A percentile compares a stretch with the other conserved stretches of the same genome.
Conservation (phyloP, 2,113 vertebrate species). For the Salvelinus alpinus region DNA sequence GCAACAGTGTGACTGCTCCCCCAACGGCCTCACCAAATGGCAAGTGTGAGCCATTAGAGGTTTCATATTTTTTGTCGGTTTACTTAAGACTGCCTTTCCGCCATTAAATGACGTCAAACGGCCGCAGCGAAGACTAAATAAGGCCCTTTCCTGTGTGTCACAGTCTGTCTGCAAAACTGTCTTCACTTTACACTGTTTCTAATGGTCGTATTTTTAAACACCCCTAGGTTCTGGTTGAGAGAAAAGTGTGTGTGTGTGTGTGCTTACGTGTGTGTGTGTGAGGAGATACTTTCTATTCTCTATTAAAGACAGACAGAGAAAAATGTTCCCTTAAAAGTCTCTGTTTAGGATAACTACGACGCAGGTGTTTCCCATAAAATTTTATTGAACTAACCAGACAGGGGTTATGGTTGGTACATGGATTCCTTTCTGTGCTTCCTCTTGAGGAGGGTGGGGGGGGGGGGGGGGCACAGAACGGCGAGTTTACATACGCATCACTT, state of each 20-base stretch:
- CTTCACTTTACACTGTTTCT: constrained; percentile 47
- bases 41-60: constrained; percentile 66
- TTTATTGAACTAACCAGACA: constrained; percentile 43
- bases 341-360: constrained; percentile 54
- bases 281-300: constrained; percentile 54
- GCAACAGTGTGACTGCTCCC: constrained; percentile 23
- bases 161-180: constrained; percentile 54
- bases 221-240: constrained; percentile 23
- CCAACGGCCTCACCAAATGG: constrained; percentile 60
- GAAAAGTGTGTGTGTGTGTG: constrained; percentile 17
- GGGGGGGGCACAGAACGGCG: neutral
- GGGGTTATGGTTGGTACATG: constrained; percentile 48
- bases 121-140: constrained; percentile 64
- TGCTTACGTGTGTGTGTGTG: constrained; percentile 11
- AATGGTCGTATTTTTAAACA: constrained; percentile 51
- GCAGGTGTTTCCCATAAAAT: constrained; percentile 64
- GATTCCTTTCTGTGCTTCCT: constrained; percentile 46
- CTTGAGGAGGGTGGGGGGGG: constrained; percentile 28
- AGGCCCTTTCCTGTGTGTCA: constrained; percentile 38
- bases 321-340: constrained; percentile 71
- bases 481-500: constrained; percentile 63
- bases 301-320: constrained; percentile 44
- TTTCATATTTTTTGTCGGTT: constrained; percentile 66
- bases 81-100: constrained; percentile 63
- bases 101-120: constrained; percentile 71